Percentiles rank a stretch among this genome's conserved stretches.
phyloP scores from a whole-genome alignment of 2,797 vertebrate genomes.

The Myiotriccus ornatus region DNA sequence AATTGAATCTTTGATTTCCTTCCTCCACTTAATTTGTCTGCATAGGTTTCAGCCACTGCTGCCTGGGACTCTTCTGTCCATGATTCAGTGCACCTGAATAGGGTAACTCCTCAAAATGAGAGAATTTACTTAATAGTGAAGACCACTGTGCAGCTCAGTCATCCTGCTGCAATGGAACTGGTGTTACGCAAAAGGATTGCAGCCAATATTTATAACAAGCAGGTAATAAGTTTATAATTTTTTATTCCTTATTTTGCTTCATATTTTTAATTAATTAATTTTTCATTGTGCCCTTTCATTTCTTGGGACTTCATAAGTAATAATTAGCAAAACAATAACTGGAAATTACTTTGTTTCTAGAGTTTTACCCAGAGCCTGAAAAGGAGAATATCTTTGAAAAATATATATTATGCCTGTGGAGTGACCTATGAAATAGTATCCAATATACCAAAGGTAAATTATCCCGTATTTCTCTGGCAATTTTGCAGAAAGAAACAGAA shows the following conservation, averaged over 20 bases:
- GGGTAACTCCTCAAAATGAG: constrained; percentile 90
- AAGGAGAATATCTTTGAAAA: constrained; percentile 94
- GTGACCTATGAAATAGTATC: constrained; percentile 98
- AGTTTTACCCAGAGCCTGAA: constrained; percentile 98
- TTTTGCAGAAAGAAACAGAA: not conserved
- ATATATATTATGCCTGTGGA: constrained; percentile 89
- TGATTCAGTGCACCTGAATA: constrained; percentile 92
- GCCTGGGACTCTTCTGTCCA: constrained; percentile 99
- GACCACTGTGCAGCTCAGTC: constrained; percentile 94
- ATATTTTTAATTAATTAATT: not conserved
- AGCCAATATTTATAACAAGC: constrained; percentile 97
- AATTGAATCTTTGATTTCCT: not conserved
- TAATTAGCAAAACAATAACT: not conserved
- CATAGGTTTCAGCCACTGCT: constrained; percentile 88
- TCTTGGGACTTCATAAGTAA: not conserved
- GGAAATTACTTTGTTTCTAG: constrained; percentile 69
- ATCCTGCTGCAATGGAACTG: constrained; percentile 93
- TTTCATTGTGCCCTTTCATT: not conserved
- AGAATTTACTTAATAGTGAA: constrained; percentile 96
- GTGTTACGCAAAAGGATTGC: constrained; percentile 94
- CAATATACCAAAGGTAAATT: constrained; percentile 96
- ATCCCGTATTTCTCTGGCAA: not conserved
- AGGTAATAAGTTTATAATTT: constrained; percentile 76
- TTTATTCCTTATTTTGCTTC: not conserved
- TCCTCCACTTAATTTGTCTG: not conserved